Evolutionary conservation across 2,888 invertebrate species (phyloP).

Genomic region (Papilio protenor): DNA sequence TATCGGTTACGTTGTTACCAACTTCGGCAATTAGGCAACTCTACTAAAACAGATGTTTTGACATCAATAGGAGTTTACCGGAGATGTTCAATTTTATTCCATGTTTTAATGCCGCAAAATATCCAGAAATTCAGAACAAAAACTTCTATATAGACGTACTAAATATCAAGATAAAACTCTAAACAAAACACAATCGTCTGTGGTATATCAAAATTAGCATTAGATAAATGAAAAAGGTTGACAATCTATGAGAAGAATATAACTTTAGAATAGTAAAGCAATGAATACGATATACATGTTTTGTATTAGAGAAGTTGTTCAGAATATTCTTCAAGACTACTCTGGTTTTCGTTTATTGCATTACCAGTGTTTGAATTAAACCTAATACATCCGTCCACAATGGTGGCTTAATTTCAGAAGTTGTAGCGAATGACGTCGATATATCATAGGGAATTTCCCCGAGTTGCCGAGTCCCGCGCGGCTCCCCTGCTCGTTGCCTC

Average conservation of each 20-base stretch:
- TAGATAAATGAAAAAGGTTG: not conserved
- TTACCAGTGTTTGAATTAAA: conserved; percentile 19
- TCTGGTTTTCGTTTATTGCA: not conserved
- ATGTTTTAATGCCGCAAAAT: not conserved
- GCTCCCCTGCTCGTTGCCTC: conserved; percentile 30
- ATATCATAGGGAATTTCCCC: conserved; percentile 35
- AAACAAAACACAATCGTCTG: not conserved
- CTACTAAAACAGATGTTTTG: conserved; percentile 48
- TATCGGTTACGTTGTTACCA: conserved; percentile 44
- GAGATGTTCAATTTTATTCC: conserved; percentile 28
- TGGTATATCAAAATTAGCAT: not conserved
- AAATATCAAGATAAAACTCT: not conserved
- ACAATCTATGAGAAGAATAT: not conserved
- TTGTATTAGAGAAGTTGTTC: not conserved
- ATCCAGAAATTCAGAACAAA: not conserved
- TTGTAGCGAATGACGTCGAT: conserved; percentile 30
- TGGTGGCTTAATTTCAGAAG: conserved; percentile 36
- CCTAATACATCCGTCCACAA: conserved; percentile 36
- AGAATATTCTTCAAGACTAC: not conserved
- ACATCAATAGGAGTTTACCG: conserved; percentile 45
- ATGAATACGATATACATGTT: not conserved
- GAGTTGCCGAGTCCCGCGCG: conserved; percentile 29
- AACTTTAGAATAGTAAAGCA: not conserved
- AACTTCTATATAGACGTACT: not conserved
- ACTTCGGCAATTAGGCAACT: conserved; percentile 47